Conservation (phyloP, 2,113 vertebrate genomes). For the Serinus canaria region DNA sequence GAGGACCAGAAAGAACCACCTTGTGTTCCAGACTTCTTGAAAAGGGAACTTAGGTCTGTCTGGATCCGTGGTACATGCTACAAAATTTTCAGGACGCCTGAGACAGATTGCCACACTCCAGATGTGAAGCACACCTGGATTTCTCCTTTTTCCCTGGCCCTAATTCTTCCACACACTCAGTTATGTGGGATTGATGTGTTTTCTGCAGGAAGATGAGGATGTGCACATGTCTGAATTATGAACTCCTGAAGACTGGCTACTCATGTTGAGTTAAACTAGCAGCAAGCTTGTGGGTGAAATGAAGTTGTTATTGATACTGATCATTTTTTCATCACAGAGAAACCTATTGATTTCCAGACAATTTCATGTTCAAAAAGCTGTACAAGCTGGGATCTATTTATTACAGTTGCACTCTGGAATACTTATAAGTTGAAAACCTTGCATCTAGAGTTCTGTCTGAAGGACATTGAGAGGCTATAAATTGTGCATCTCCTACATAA, state of each 20-base stretch:
- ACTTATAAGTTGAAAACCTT: neutral
- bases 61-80: neutral
- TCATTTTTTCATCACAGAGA: neutral
- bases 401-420: neutral
- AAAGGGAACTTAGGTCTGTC: neutral
- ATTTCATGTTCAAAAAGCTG: neutral
- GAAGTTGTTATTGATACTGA: neutral
- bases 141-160: neutral
- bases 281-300: neutral
- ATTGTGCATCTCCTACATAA: neutral
- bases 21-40: neutral
- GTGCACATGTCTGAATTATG: neutral
- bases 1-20: neutral
- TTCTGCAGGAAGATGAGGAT: neutral
- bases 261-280: neutral
- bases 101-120: neutral
- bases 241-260: neutral
- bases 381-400: neutral
- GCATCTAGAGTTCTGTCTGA: neutral
- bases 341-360: neutral
- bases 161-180: neutral
- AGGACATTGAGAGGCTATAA: neutral
- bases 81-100: neutral
- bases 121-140: neutral
- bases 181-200: neutral